Evolutionary conservation across 2,888 invertebrate genomes (phyloP).

Genomic region (Coremacera marginata): DNA sequence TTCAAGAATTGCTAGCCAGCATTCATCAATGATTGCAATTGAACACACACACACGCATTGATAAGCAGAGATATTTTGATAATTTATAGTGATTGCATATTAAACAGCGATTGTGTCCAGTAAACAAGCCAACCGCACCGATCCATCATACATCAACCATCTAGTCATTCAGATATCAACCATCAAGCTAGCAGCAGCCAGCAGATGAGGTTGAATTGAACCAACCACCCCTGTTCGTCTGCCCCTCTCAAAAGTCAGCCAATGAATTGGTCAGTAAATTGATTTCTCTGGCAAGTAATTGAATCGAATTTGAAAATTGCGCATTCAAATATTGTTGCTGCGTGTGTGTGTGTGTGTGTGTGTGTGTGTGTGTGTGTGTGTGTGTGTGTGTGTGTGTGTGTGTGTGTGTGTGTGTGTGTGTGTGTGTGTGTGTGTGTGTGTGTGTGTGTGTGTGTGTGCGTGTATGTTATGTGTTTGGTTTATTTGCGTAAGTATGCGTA

Average conservation of each 20-base stretch:
- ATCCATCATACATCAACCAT: not conserved
- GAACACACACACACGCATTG: no score
- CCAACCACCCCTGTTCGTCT: not conserved
- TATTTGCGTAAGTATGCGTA: not conserved
- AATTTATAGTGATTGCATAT: not conserved
- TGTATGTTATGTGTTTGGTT: constrained; percentile 7
- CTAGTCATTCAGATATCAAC: not conserved
- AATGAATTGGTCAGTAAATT: constrained; percentile 15
- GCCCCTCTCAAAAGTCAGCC: not conserved
- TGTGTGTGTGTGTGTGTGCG: constrained; percentile 4
- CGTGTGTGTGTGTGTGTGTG: not conserved
- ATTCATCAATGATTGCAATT: no score
- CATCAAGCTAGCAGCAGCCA: not conserved
- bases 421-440: constrained; percentile 5
- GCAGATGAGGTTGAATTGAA: not conserved
- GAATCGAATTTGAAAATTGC: constrained; percentile 9
- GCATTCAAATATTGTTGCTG: not conserved
- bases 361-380: constrained; percentile 14
- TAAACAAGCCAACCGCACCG: not conserved
- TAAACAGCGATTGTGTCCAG: not conserved
- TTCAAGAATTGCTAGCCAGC: no score
- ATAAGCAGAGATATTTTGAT: not conserved
- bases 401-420: no score
- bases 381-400: constrained; percentile 12
- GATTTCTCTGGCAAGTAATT: not conserved